These are phyloP conservation scores for Etheostoma spectabile DNA, from an alignment of 2,113 vertebrate species.

Conservation along the genomic window DNA sequence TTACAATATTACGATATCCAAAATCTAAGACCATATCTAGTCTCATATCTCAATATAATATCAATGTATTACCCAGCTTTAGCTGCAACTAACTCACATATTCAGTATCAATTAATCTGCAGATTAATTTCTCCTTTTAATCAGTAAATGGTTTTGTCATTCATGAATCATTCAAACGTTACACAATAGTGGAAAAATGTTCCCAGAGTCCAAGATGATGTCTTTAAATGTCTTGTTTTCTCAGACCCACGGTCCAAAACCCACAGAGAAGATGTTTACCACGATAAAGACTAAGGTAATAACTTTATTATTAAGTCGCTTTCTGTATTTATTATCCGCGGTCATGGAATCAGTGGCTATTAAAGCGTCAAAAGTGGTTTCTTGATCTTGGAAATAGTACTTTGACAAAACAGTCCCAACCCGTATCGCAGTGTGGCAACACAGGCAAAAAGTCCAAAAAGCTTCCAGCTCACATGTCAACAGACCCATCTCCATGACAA, in stretches of 20 bases:
- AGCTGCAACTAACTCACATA: neutral
- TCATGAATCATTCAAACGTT: neutral
- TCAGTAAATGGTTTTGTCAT: neutral
- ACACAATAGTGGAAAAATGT: neutral
- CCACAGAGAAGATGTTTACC: too few relatives aligned
- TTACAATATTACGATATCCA: too few relatives aligned
- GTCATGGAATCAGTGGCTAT: neutral
- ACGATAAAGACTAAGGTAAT: too few relatives aligned
- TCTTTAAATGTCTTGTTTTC: neutral
- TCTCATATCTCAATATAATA: too few relatives aligned
- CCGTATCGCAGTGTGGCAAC: neutral
- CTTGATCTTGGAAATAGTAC: neutral
- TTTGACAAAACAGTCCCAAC: neutral
- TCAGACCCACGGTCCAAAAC: neutral
- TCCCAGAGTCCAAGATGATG: neutral
- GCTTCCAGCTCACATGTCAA: neutral
- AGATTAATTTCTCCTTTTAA: neutral
- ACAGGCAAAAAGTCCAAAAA: too few relatives aligned
- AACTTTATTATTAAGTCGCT: neutral
- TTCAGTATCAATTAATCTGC: neutral
- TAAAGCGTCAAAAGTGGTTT: neutral
- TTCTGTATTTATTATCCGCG: neutral
- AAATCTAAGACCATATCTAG: too few relatives aligned
- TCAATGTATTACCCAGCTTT: too few relatives aligned
- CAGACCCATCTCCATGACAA: slow-evolving; percentile 3